Evolutionary conservation across 1,140 invertebrate species (phyloP), one percentile per base, ranked within the genome.

Genomic region (Scaptomyza pallida): DNA sequence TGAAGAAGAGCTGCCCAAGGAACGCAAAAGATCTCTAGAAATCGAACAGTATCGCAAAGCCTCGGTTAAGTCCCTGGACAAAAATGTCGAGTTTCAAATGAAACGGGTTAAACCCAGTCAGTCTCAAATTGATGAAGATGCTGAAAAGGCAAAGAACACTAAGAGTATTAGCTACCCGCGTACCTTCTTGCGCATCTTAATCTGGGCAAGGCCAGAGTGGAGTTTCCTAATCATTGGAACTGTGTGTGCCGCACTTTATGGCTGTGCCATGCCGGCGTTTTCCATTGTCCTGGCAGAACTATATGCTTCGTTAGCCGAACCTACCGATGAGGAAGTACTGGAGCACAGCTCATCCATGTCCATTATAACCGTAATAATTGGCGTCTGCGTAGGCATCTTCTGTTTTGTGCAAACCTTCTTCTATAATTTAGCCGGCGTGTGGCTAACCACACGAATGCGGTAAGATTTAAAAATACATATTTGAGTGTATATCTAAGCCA

Each of bases 261-360:
- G 97, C 2, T 93, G 94, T 0, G 93, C 95, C 6, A 95, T 96
- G 73, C 97, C 97, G 0, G 93, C 94, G 3, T 98, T 97, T 89
- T 95, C 96, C 0, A 92, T 98, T 6, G 88, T 98, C 0, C 96
- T 98, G 82, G 96, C 96, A 21, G 95, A 97, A 81, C 94, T 98
- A 23, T 93, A 96, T 59, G 94, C 94, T 63, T 86, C 90, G 0
- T 60, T 92, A 17, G 77, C 72, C 91, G 94, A 59, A 81, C 92
- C 85, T 2, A 93, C 96, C 51, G 91, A 93, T 4, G 91, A 94
- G 1, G 92, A 92, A 62, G 94, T 96, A 0, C 91, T 93, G 2
- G 43, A 85, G 0, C 92, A 95, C 61, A 95, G 95, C 0, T 92
- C 94, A 10, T 91, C 92, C 1, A 96, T 96, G 72, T 94, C 95